Percentiles rank a stretch among this genome's conserved stretches.
These are phyloP conservation scores for Oenanthe oenanthe DNA, from an alignment of 2,113 vertebrate species.

Conservation along the genomic window DNA sequence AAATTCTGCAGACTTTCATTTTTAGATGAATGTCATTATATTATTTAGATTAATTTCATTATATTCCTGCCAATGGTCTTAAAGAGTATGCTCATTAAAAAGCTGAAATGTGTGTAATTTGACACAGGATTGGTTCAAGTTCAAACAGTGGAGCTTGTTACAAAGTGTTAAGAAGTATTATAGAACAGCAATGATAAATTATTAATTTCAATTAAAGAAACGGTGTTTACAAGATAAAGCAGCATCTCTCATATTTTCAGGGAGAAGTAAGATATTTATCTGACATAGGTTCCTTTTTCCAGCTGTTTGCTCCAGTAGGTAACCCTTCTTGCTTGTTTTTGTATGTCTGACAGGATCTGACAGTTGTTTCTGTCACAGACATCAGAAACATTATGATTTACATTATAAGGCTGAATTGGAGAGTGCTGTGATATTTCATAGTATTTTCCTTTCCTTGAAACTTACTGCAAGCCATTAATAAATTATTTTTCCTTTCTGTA, in stretches of 20 bases:
- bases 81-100: neutral
- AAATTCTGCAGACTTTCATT: neutral
- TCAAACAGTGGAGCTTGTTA: neutral
- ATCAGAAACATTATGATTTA: neutral
- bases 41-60: neutral
- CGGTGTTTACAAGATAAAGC: neutral
- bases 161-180: fast-evolving
- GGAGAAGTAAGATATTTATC: neutral
- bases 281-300: neutral
- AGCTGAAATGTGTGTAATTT: neutral
- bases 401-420: neutral
- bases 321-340: neutral
- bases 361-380: neutral
- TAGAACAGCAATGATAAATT: neutral
- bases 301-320: fast-evolving
- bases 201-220: neutral
- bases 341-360: neutral
- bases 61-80: neutral
- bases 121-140: neutral
- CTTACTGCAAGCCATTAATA: neutral
- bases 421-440: neutral
- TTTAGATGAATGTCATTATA: neutral
- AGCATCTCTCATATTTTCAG: neutral
- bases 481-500: neutral
- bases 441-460: neutral